phyloP scores from a whole-genome alignment of 2,888 invertebrate genomes.

The Lithophane ornitopus region DNA sequence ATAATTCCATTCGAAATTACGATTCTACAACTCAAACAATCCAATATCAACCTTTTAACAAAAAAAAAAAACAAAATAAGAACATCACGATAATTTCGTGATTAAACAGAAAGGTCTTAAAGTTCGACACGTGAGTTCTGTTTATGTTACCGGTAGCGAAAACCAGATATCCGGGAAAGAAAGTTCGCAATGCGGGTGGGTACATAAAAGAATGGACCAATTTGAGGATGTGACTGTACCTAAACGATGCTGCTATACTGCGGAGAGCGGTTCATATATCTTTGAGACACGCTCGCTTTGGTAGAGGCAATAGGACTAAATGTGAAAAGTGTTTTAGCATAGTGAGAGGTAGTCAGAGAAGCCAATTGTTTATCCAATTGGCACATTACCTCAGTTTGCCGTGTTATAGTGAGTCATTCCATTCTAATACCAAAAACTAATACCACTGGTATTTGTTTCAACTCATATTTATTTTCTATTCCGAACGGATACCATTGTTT shows the following conservation, averaged over 20 bases:
- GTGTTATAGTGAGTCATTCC: too few relatives aligned
- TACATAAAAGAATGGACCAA: constrained; percentile 64
- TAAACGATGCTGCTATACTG: constrained; percentile 42
- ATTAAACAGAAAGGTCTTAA: constrained; percentile 49
- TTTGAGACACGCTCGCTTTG: constrained; percentile 6
- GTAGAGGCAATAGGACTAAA: neutral
- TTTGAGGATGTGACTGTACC: constrained; percentile 45
- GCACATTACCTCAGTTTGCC: neutral
- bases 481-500: too few relatives aligned
- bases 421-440: too few relatives aligned
- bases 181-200: constrained; percentile 65
- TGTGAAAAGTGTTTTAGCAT: neutral
- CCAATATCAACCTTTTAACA: constrained; percentile 1
- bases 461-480: too few relatives aligned
- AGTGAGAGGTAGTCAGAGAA: neutral
- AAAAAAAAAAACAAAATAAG: constrained; percentile 28
- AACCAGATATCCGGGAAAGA: constrained; percentile 55
- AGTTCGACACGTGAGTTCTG: constrained; percentile 52
- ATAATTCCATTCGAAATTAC: neutral
- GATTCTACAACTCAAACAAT: constrained; percentile 16
- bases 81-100: constrained; percentile 33
- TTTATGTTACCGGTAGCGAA: constrained; percentile 54
- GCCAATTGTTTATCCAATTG: neutral
- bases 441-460: too few relatives aligned
- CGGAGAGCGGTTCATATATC: constrained; percentile 21